phyloP scores from a whole-genome alignment of 2,888 invertebrate species.

The Pemphredon lugubris region DNA sequence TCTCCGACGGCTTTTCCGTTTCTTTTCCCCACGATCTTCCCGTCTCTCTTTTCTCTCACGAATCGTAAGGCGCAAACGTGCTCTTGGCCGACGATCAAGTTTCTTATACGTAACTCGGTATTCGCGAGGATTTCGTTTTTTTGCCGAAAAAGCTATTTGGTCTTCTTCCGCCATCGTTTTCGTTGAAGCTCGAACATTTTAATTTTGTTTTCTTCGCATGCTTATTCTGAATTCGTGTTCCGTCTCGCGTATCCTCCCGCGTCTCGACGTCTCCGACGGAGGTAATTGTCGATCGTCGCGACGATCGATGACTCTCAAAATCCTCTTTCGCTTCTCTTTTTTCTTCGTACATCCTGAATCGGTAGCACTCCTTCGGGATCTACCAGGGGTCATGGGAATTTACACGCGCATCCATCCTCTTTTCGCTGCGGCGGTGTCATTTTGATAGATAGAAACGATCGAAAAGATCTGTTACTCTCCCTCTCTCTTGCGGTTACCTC shows the following conservation, averaged over 20 bases:
- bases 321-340: background rate
- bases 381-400: background rate
- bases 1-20: background rate
- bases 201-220: background rate
- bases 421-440: background rate
- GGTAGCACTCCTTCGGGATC: background rate
- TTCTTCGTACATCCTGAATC: background rate
- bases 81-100: conserved; percentile 5
- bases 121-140: conserved; percentile 5
- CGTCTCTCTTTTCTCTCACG: conserved; percentile 6
- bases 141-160: too few species aligned
- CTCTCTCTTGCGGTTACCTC: too few species aligned
- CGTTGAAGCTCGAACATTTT: conserved; percentile 5
- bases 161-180: conserved; percentile 61
- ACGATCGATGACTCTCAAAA: background rate
- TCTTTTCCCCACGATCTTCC: conserved; percentile 8
- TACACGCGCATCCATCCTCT: background rate
- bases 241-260: background rate
- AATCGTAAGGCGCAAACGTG: conserved; percentile 43
- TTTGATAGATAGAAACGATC: background rate
- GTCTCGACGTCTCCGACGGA: background rate
- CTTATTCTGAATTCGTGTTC: background rate
- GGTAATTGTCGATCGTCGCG: too few species aligned
- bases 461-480: background rate
- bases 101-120: conserved; percentile 4